phyloP scores from a whole-genome alignment of 2,797 vertebrate species.

The Chrosomus eos region DNA sequence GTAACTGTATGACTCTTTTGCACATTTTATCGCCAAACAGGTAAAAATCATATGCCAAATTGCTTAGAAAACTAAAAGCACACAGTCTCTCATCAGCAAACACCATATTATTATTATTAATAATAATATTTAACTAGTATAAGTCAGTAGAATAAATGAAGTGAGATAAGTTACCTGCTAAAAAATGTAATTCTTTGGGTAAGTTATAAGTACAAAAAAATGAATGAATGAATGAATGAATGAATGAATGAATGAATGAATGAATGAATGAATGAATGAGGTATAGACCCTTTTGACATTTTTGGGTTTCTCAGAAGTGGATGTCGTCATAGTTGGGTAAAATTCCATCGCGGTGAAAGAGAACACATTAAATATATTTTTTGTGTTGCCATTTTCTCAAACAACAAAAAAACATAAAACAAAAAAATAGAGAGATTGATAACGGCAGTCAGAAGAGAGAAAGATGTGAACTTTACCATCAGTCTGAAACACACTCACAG shows the following conservation, averaged over 20 bases:
- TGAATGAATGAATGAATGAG: background rate
- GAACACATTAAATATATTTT: too few relatives aligned
- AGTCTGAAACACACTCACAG: too few relatives aligned
- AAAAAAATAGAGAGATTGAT: too few relatives aligned
- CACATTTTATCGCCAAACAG: slow-evolving; percentile 2
- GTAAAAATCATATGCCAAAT: background rate
- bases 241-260: background rate
- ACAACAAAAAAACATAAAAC: too few relatives aligned
- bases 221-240: background rate
- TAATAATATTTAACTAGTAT: background rate
- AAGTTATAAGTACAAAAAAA: background rate
- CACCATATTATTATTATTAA: background rate
- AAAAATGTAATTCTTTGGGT: background rate
- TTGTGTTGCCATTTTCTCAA: too few relatives aligned
- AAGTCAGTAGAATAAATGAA: background rate
- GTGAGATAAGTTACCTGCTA: background rate
- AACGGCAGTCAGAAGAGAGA: too few relatives aligned
- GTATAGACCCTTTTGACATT: too few relatives aligned
- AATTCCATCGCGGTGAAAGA: too few relatives aligned
- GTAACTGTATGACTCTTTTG: background rate
- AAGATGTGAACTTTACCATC: too few relatives aligned
- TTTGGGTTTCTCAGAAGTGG: too few relatives aligned
- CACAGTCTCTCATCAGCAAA: background rate
- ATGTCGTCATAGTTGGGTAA: too few relatives aligned
- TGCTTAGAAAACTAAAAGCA: background rate